Percentiles rank a stretch among this genome's conserved stretches.
Conservation (phyloP, 2,888 invertebrate species). For the Caenorhabditis becei region DNA sequence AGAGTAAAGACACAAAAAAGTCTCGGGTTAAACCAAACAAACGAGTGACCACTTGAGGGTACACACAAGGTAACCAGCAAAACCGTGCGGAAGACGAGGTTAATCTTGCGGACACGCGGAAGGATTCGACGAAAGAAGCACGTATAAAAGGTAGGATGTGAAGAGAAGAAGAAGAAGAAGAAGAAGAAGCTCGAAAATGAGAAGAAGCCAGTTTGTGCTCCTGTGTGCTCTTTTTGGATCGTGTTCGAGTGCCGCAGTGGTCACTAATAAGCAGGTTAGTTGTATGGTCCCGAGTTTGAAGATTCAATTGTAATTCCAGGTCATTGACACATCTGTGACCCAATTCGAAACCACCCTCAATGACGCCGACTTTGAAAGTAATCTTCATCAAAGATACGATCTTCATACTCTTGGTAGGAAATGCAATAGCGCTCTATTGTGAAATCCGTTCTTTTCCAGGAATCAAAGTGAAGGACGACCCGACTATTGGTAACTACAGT, state of each 20-base stretch:
- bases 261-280: slow-evolving; percentile 36
- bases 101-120: slow-evolving; percentile 61
- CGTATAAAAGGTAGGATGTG: slow-evolving; percentile 18
- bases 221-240: slow-evolving; percentile 6
- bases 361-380: slow-evolving; percentile 64
- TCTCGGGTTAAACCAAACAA: slow-evolving; percentile 1
- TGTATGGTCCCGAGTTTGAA: too few species aligned
- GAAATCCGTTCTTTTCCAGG: slow-evolving; percentile 42
- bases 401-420: slow-evolving; percentile 13
- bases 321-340: slow-evolving; percentile 49
- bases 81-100: slow-evolving; percentile 58
- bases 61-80: slow-evolving; percentile 14
- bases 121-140: not conserved
- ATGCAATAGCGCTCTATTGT: not conserved
- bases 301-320: slow-evolving; percentile 40
- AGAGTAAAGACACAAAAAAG: slow-evolving; percentile 18
- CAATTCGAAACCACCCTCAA: slow-evolving; percentile 64
- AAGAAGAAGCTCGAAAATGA: too few species aligned
- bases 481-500: slow-evolving; percentile 76
- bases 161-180: slow-evolving; percentile 20
- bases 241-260: slow-evolving; percentile 25
- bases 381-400: slow-evolving; percentile 43
- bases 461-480: slow-evolving; percentile 77
- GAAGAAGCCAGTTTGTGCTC: not conserved
- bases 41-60: slow-evolving; percentile 14